phyloP scores from a whole-genome alignment of 2,113 vertebrate species.

The Rynchops niger region DNA sequence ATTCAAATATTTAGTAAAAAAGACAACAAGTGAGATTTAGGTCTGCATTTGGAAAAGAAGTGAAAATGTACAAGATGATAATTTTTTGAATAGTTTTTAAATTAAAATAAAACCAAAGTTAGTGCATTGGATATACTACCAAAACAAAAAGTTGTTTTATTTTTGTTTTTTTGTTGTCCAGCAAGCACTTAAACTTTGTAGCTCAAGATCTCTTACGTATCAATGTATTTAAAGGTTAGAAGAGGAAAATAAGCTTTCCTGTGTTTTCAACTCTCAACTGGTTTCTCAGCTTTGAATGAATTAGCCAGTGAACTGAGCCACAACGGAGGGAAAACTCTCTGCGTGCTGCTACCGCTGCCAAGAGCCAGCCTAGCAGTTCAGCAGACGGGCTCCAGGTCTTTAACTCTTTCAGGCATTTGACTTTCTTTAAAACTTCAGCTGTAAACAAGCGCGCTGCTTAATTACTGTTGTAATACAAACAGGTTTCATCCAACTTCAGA shows the following conservation, averaged over 20 bases:
- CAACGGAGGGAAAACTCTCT: not conserved
- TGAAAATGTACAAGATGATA: not conserved
- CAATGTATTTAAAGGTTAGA: not conserved
- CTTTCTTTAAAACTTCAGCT: not conserved
- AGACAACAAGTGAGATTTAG: not conserved
- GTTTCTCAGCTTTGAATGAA: slow-evolving; percentile 37
- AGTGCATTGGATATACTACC: not conserved
- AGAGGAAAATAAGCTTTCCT: not conserved
- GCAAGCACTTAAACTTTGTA: not conserved
- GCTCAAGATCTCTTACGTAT: not conserved
- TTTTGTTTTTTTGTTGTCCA: not conserved
- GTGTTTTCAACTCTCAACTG: not conserved
- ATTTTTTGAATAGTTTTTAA: not conserved
- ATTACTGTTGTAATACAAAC: not conserved
- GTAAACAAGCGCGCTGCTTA: not conserved
- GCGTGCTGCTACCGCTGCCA: not conserved
- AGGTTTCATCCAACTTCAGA: not conserved
- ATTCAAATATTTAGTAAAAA: not conserved
- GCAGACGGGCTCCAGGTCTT: slow-evolving; percentile 30
- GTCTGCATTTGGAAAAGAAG: not conserved
- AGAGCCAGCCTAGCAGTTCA: slow-evolving; percentile 22
- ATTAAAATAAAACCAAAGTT: not conserved
- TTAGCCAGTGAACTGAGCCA: not conserved
- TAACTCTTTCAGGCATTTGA: slow-evolving; percentile 25
- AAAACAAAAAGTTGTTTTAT: not conserved